Evolutionary conservation across 2,888 invertebrate genomes (phyloP).

Genomic region (Polietes domitor): DNA sequence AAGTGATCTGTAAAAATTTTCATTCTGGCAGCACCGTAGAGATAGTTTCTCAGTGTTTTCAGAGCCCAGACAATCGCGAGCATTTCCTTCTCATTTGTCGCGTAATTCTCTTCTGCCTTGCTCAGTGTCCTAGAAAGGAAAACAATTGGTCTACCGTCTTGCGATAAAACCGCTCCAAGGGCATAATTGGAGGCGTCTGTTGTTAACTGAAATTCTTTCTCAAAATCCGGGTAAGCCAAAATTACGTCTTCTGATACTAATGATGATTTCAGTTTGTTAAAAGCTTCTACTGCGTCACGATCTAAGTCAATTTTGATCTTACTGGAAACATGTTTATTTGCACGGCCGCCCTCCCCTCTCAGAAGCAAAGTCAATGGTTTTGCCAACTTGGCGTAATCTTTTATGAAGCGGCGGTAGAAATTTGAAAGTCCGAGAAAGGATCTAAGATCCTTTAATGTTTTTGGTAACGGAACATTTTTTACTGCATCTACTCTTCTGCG

Average conservation of each 20-base stretch:
- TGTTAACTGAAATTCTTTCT: conserved; percentile 51
- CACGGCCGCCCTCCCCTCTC: conserved; percentile 24
- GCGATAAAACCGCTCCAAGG: conserved; percentile 51
- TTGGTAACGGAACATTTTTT: not conserved
- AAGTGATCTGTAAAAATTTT: conserved; percentile 59
- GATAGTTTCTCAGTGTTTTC: conserved; percentile 48
- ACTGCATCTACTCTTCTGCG: not conserved
- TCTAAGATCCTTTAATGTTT: no score
- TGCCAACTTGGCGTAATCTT: conserved; percentile 38
- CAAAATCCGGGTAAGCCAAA: conserved; percentile 54
- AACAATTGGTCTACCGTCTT: conserved; percentile 44
- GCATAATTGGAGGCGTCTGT: conserved; percentile 60
- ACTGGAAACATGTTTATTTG: conserved; percentile 30
- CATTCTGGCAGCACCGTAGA: conserved; percentile 56
- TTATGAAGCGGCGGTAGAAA: conserved; percentile 25
- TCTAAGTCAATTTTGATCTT: conserved; percentile 20
- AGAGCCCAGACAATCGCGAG: conserved; percentile 28
- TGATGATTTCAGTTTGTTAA: conserved; percentile 30
- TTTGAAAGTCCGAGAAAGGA: conserved; percentile 6
- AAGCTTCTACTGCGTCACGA: conserved; percentile 19
- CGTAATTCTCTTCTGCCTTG: conserved; percentile 48
- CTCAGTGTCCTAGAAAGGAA: conserved; percentile 30
- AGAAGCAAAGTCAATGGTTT: conserved; percentile 29
- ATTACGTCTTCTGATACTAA: conserved; percentile 17
- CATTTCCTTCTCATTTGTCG: conserved; percentile 46